Evolutionary conservation across 2,797 vertebrate genomes (phyloP), one percentile per base, ranked within the genome.

Genomic region (Lacerta agilis): DNA sequence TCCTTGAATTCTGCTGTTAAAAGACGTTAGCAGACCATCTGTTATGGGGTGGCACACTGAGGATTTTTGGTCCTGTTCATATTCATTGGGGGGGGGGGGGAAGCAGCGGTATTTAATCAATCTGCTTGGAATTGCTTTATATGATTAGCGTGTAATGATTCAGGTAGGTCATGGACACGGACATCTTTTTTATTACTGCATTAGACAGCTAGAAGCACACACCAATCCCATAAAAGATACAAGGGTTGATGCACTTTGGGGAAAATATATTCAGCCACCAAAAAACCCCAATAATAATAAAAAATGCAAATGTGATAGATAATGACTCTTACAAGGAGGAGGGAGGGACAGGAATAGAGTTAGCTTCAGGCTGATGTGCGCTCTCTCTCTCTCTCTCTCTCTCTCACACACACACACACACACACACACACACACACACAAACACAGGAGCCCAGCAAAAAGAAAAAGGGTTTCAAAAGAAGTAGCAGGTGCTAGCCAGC

Each of bases 131-230:
- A 88, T 81, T 88, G 83, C 91, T 86, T 94, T 61, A 23, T 88
- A 90, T 87, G 90, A 92, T 93, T 49, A 81, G 79, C 5, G 75
- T 86, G 90, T 89, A 92, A 41, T 91, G 83, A 90, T 87, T 94
- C 91, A 86, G 92, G 92, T 33, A 91, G 90, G 93, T 93, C 94
- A 92, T 0, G 71, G 88, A 88, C 90, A 94, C 66, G 82, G 92
- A 92, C 90, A 3, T 66, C 87, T 83, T 90, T 88, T 92, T 89
- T 79, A 23, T 89, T 67, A 86, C 90, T n/a, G 41, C 69, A 64
- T 89, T 89, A 88, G 80, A 49, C 58, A 91, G 92, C 83, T 86
- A 88, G 1, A 90, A 90, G 88, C 0, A 10, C 18, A 75, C 83
- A 90, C 85, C 4, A 89, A 4, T 1, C 88, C 49, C n/a, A 15